A percentile compares a stretch with the other conserved stretches of the same genome.
phyloP scores from a whole-genome alignment of 2,888 invertebrate genomes.

The Dicycla oo region DNA sequence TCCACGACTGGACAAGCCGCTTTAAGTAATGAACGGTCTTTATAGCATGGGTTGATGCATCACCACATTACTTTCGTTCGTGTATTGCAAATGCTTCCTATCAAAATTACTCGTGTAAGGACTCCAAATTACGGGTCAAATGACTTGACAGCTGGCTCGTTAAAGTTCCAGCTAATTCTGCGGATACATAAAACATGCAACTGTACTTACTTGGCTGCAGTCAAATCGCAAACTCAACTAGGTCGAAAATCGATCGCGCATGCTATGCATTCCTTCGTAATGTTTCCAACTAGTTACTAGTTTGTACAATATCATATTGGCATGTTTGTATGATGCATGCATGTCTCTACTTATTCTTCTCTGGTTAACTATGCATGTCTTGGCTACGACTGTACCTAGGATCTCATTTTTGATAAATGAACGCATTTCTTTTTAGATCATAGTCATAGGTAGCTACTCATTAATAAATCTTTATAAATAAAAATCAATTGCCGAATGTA shows the following conservation, averaged over 20 bases:
- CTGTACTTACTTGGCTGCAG: conserved; percentile 56
- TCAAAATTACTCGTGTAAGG: conserved; percentile 40
- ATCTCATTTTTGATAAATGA: neutral
- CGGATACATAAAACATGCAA: conserved; percentile 44
- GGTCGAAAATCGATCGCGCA: conserved; percentile 68
- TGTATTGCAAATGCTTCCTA: conserved; percentile 36
- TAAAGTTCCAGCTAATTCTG: conserved; percentile 29
- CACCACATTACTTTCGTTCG: conserved; percentile 18
- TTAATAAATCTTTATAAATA: too few relatives aligned
- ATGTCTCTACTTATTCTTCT: neutral
- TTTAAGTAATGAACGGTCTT: conserved; percentile 33
- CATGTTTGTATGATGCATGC: conserved; percentile 25
- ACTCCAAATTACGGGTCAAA: conserved; percentile 42
- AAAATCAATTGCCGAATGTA: too few relatives aligned
- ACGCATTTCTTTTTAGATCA: neutral
- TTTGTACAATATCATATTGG: conserved; percentile 39
- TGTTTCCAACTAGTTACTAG: conserved; percentile 39
- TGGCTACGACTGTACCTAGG: neutral
- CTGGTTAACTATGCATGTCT: neutral
- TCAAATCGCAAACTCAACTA: conserved; percentile 61
- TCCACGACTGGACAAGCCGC: conserved; percentile 25
- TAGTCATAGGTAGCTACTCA: neutral
- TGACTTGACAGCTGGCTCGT: conserved; percentile 46
- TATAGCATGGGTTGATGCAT: conserved; percentile 8
- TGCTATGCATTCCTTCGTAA: conserved; percentile 56